Percentiles rank a stretch among this genome's conserved stretches.
These are phyloP conservation scores for Periophthalmus modestus DNA, from an alignment of 2,113 vertebrate species.

Conservation along the genomic window DNA sequence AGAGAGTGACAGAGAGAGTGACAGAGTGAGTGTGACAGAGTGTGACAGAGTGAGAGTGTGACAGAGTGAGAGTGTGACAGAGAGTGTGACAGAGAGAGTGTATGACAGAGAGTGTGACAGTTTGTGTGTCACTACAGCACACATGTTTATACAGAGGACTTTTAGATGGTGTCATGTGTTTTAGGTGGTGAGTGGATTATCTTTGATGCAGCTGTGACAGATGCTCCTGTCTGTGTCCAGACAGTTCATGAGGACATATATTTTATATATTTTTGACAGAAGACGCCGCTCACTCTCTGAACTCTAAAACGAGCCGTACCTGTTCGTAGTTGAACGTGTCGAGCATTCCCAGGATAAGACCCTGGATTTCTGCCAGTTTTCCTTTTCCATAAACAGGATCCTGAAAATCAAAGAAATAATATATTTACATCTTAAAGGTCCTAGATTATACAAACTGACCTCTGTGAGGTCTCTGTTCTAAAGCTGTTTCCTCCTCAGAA, in stretches of 20 bases:
- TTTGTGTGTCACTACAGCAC: not conserved
- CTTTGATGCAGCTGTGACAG: not conserved
- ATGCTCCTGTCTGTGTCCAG: not conserved
- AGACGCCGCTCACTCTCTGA: not conserved
- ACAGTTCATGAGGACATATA: too few relatives aligned
- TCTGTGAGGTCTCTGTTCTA: too few relatives aligned
- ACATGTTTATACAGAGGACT: not conserved
- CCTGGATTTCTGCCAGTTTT: constrained; percentile 95
- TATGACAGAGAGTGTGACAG: too few relatives aligned
- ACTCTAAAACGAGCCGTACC: constrained; percentile 60
- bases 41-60: too few relatives aligned
- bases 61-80: too few relatives aligned
- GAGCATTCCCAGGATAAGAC: constrained; percentile 94
- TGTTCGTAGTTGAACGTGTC: constrained; percentile 97
- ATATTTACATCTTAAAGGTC: not conserved
- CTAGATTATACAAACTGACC: too few relatives aligned
- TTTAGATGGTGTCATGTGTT: too few relatives aligned
- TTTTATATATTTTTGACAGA: too few relatives aligned
- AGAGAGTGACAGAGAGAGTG: too few relatives aligned
- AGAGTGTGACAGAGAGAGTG: too few relatives aligned
- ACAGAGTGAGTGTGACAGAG: too few relatives aligned
- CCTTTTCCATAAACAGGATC: constrained; percentile 97
- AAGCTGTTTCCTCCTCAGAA: too few relatives aligned
- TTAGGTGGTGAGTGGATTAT: not conserved
- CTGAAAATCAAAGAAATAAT: constrained; percentile 62